These are phyloP conservation scores for Plebejus anna DNA, from an alignment of 2,888 invertebrate genomes.

Conservation along the genomic window DNA sequence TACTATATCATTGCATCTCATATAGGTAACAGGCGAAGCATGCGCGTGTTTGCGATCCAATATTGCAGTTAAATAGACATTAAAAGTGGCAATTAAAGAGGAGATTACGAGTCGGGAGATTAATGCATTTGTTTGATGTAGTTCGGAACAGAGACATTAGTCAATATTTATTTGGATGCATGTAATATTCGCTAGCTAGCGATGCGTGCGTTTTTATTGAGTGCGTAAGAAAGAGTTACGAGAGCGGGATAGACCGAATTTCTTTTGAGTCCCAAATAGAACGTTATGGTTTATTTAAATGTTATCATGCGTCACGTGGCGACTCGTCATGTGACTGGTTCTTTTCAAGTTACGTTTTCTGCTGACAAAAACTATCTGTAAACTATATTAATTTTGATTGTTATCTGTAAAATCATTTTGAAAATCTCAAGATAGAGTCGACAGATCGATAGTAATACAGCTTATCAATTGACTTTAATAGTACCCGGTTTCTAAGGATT, in stretches of 20 bases:
- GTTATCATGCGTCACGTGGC: slow-evolving; percentile 63
- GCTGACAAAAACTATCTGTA: slow-evolving; percentile 19
- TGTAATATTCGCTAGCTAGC: slow-evolving; percentile 46
- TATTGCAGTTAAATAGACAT: slow-evolving; percentile 14
- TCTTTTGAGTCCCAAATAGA: slow-evolving; percentile 54
- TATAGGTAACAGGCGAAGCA: background rate
- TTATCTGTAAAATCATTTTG: too few species aligned
- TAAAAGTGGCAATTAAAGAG: slow-evolving; percentile 11
- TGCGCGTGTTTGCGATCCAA: background rate
- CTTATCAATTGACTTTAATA: too few species aligned
- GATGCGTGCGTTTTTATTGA: slow-evolving; percentile 42
- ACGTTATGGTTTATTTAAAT: slow-evolving; percentile 68
- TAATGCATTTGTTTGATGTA: slow-evolving; percentile 17
- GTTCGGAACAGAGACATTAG: slow-evolving; percentile 3
- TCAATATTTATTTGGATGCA: slow-evolving; percentile 24
- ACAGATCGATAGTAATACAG: too few species aligned
- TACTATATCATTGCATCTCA: background rate
- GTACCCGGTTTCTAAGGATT: too few species aligned
- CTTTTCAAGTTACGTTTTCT: slow-evolving; percentile 54
- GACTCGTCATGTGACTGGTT: slow-evolving; percentile 64
- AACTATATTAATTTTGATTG: background rate
- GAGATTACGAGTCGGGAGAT: slow-evolving; percentile 14
- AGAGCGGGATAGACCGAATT: slow-evolving; percentile 46
- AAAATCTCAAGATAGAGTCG: background rate
- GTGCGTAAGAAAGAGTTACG: slow-evolving; percentile 58